Evolutionary conservation across 2,888 invertebrate genomes (phyloP), one percentile per base, ranked within the genome.

Genomic region (Microctonus aethiopoides): DNA sequence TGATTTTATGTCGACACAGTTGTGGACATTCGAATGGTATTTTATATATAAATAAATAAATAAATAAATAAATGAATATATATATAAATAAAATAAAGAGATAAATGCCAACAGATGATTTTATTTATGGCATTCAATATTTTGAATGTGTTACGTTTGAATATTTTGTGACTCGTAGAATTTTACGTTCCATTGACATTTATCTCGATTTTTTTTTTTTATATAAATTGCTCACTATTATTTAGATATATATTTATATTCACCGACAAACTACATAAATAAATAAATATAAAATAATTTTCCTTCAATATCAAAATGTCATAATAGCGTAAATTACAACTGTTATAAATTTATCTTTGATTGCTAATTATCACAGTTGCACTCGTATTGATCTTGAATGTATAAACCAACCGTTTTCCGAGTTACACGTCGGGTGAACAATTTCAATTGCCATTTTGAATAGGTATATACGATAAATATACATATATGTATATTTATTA

Each of bases 301-400:
- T 29, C 24, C 52, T 34, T 52, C 26, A 24, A 54, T 54, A 54
- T 22, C 24, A 24, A 10, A 32, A 52, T 51, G 32, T 9, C 46
- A 63, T 52, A 52, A 46, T 75, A 73, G 71, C 73, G 71, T 75
- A 77, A 79, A 80, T 80, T 78, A 80, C 29, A 29, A 29, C 77
- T 72, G 75, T 78, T 76, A 78, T 80, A 80, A 80, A 80, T 80
- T 78, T 76, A 77, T 76, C 76, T 46, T 52, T 71, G 73, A 77
- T 72, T 73, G 76, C 78, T 80, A 80, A 80, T 80, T 80, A 80
- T 80, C 76, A 76, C 72, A 59, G 72, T 39, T 59, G 72, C 66
- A 74, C 74, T 73, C 73, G 74, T 56, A 65, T 79, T 76, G 74
- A 74, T 75, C 78, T 46, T 77, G 71, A 79, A 76, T 76, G 29